Conservation (phyloP, 1,140 invertebrate species). For the Hydropsyche tenuis region DNA sequence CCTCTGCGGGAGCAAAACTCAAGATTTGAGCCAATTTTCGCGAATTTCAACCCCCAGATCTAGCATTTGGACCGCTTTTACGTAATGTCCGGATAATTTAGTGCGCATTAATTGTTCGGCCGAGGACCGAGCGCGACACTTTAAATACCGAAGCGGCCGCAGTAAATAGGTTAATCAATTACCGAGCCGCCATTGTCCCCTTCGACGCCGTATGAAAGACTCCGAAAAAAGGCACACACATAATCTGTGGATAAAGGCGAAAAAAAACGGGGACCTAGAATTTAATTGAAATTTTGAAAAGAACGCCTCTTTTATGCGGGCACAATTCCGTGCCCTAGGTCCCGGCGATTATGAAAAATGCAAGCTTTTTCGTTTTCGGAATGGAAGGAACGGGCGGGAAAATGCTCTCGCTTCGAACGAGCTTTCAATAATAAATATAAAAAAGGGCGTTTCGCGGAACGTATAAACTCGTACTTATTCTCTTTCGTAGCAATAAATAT, state of each 20-base stretch:
- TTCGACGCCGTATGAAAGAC: neutral
- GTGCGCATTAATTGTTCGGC: slow-evolving; percentile 32
- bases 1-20: too few species aligned
- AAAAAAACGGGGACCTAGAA: too few species aligned
- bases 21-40: slow-evolving; percentile 1
- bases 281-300: too few species aligned
- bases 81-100: slow-evolving; percentile 32
- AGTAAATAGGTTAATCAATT: slow-evolving; percentile 38
- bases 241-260: too few species aligned
- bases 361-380: neutral
- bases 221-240: too few species aligned
- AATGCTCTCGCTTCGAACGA: neutral
- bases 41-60: neutral
- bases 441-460: neutral
- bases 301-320: too few species aligned
- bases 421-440: neutral
- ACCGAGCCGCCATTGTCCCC: slow-evolving; percentile 25
- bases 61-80: slow-evolving; percentile 26
- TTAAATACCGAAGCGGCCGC: slow-evolving; percentile 36
- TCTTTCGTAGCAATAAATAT: neutral
- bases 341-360: neutral
- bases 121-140: slow-evolving; percentile 23
- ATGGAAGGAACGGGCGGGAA: neutral
- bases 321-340: too few species aligned
- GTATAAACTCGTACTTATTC: neutral